Evolutionary conservation across 2,888 invertebrate genomes (phyloP).

Genomic region (Drosophila crucigera): DNA sequence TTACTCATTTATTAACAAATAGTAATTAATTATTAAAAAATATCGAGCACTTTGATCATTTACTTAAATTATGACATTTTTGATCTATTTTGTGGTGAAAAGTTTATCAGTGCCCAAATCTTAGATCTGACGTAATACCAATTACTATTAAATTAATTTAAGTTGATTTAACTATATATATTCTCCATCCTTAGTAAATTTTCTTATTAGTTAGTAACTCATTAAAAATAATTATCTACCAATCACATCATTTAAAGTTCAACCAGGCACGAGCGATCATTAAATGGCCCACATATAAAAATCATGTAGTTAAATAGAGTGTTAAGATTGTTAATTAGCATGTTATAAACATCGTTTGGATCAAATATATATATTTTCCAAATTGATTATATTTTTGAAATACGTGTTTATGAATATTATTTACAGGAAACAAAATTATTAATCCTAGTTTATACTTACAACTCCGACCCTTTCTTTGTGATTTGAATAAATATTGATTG

Average conservation of each 20-base stretch:
- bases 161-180: not conserved
- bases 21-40: not conserved
- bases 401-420: not conserved
- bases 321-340: not conserved
- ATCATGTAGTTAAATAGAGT: not conserved
- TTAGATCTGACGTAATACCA: not conserved
- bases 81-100: not conserved
- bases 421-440: not conserved
- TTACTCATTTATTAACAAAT: not conserved
- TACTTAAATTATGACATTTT: not conserved
- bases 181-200: no score
- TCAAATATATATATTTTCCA: not conserved
- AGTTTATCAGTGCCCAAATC: not conserved
- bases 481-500: not conserved
- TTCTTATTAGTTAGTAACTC: not conserved
- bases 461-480: not conserved
- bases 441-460: not conserved
- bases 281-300: no score
- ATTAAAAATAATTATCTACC: not conserved
- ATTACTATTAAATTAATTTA: not conserved
- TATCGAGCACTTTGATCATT: no score
- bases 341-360: not conserved
- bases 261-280: no score
- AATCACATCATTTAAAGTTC: not conserved
- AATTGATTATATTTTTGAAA: not conserved